Conservation (phyloP, 2,113 vertebrate species). For the Neomonachus schauinslandi region DNA sequence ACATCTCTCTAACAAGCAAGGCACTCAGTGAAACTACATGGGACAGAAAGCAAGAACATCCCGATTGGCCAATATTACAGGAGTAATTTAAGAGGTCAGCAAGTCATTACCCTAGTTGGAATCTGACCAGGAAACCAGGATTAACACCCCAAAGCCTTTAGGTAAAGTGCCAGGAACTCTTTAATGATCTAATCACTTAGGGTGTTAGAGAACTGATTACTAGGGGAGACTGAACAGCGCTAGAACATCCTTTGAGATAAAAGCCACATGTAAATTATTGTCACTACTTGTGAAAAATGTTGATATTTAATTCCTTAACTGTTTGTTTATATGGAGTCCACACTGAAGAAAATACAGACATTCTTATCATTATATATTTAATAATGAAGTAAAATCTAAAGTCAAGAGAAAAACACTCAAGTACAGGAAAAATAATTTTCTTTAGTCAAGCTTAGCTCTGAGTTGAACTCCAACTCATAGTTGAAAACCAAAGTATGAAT, state of each 20-base stretch:
- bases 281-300: not conserved
- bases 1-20: not conserved
- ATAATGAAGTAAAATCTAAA: constrained; percentile 20
- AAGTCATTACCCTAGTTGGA: constrained; percentile 58
- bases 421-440: not conserved
- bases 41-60: constrained; percentile 17
- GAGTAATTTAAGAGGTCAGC: constrained; percentile 65
- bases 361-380: not conserved
- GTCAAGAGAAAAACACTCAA: not conserved
- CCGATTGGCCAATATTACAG: constrained; percentile 15
- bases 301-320: not conserved
- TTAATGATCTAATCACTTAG: constrained; percentile 37
- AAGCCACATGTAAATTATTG: not conserved
- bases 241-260: not conserved
- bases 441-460: not conserved
- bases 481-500: not conserved
- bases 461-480: not conserved
- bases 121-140: constrained; percentile 57
- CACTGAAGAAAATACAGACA: not conserved
- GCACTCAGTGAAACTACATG: not conserved
- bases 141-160: constrained; percentile 53
- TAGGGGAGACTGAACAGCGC: not conserved
- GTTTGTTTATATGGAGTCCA: not conserved
- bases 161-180: constrained; percentile 37
- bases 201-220: constrained; percentile 1